phyloP scores from a whole-genome alignment of 2,797 vertebrate genomes.

The Chlorospingus flavigularis region DNA sequence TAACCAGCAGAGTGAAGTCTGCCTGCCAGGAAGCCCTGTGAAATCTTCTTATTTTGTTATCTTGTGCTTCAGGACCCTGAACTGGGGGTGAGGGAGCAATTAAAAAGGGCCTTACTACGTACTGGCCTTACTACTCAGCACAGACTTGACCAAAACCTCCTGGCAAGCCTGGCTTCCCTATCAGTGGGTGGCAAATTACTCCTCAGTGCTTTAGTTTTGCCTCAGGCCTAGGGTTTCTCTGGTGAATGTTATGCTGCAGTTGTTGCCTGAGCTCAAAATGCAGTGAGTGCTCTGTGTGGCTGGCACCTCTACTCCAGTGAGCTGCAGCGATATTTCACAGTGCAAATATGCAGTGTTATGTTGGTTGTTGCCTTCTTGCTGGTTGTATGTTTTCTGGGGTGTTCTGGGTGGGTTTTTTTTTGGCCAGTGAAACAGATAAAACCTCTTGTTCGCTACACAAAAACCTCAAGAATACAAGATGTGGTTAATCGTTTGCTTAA shows the following conservation, averaged over 20 bases:
- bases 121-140: neutral
- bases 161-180: neutral
- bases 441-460: no score
- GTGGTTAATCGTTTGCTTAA: no score
- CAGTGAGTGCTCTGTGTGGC: neutral
- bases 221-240: neutral
- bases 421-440: no score
- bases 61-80: neutral
- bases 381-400: neutral
- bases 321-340: neutral
- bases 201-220: neutral
- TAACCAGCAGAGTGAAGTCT: neutral
- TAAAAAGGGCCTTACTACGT: neutral
- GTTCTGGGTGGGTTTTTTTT: fast-evolving
- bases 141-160: neutral
- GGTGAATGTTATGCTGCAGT: neutral
- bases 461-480: no score
- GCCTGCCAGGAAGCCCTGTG: neutral
- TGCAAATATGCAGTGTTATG: fast-evolving
- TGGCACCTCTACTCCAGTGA: neutral
- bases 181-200: neutral
- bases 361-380: neutral
- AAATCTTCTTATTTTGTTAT: neutral
- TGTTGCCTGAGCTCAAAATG: neutral
- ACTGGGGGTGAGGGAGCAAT: neutral